Evolutionary conservation across 2,113 vertebrate species (phyloP).

Genomic region (Eurystomus gularis): DNA sequence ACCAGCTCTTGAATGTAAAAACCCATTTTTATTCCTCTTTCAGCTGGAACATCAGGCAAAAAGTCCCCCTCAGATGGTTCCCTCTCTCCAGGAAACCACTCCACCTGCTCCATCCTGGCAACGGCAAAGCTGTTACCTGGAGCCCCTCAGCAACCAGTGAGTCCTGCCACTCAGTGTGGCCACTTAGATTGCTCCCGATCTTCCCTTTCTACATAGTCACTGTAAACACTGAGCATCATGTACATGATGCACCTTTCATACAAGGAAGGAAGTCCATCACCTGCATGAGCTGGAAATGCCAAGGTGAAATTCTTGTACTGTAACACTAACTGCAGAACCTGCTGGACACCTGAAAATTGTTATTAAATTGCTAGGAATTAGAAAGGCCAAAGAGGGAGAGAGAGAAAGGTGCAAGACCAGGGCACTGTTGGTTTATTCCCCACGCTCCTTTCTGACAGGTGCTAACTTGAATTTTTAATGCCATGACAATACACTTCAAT

Average conservation of each 20-base stretch:
- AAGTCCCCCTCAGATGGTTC: constrained; percentile 71
- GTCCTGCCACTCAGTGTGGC: neutral
- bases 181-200: neutral
- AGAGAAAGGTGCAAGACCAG: neutral
- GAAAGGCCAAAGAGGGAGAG: neutral
- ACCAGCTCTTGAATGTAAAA: neutral
- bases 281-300: neutral
- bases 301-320: neutral
- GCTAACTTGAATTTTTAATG: neutral
- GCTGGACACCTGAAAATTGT: neutral
- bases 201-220: neutral
- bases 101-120: constrained; percentile 71
- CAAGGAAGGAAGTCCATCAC: neutral
- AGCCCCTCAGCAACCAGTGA: constrained; percentile 77
- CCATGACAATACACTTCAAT: neutral
- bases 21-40: neutral
- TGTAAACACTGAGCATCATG: accelerated
- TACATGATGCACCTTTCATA: neutral
- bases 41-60: constrained; percentile 72
- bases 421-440: neutral
- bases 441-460: neutral
- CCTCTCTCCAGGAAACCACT: constrained; percentile 61
- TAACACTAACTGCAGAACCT: neutral
- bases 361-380: neutral
- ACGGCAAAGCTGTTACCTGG: constrained; percentile 73